Conservation (phyloP, 2,888 invertebrate species). For the Drosophila koepferae region DNA sequence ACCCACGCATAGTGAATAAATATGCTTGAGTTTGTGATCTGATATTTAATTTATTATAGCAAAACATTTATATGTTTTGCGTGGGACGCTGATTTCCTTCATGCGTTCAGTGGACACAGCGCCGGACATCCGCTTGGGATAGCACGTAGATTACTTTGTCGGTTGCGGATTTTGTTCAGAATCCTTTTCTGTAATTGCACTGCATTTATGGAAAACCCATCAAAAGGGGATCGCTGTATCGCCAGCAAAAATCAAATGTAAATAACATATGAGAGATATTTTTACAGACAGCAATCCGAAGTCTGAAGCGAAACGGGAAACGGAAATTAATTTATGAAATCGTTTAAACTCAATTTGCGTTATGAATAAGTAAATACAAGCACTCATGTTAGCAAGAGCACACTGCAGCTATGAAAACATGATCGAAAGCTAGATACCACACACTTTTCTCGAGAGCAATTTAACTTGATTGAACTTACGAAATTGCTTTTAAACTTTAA, state of each 20-base stretch:
- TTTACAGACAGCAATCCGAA: slow-evolving; percentile 21
- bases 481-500: background rate
- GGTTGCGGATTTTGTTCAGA: background rate
- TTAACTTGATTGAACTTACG: background rate
- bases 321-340: slow-evolving; percentile 79
- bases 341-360: slow-evolving; percentile 73
- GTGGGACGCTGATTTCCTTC: slow-evolving; percentile 26
- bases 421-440: slow-evolving; percentile 18
- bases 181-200: slow-evolving; percentile 52
- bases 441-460: background rate
- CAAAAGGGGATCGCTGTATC: slow-evolving; percentile 40
- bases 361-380: slow-evolving; percentile 58
- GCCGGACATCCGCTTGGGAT: slow-evolving; percentile 41
- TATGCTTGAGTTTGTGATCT: slow-evolving; percentile 44
- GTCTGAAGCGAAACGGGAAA: slow-evolving; percentile 49
- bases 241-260: slow-evolving; percentile 49
- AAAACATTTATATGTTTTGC: slow-evolving; percentile 26
- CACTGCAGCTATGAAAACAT: background rate
- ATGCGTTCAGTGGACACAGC: slow-evolving; percentile 36
- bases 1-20: slow-evolving; percentile 24
- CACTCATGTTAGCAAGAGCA: slow-evolving; percentile 6
- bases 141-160: slow-evolving; percentile 38
- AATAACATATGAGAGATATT: slow-evolving; percentile 34
- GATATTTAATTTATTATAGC: slow-evolving; percentile 51
- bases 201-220: slow-evolving; percentile 50